These are phyloP conservation scores for Stichopus chloronotus DNA, from an alignment of 35 echinoderm and acorn worm species.

Conservation along the genomic window DNA sequence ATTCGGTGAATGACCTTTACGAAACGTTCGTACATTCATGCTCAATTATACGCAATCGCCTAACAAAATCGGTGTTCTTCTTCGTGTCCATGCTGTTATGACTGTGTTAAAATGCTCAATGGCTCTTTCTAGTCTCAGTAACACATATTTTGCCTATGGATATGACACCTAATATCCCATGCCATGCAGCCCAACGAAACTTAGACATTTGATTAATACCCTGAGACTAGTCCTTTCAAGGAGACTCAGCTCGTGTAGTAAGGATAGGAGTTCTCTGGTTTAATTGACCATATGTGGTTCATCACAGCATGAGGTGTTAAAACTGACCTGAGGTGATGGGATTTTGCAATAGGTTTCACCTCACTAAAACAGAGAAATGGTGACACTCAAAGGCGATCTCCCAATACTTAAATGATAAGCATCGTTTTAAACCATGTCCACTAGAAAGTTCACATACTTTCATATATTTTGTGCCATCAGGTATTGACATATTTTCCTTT, in stretches of 20 bases:
- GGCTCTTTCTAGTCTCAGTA: neutral
- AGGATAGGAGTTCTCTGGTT: too few species aligned
- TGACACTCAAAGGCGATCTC: neutral
- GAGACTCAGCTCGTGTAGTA: too few species aligned
- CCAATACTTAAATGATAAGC: constrained; percentile 49
- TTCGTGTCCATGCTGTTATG: neutral
- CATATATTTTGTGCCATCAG: constrained; percentile 53
- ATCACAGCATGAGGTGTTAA: too few species aligned
- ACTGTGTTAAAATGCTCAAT: neutral
- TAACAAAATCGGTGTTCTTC: neutral
- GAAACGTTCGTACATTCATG: neutral
- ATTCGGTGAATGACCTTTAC: constrained; percentile 20
- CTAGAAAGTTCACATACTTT: constrained; percentile 30
- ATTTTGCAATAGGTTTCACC: too few species aligned
- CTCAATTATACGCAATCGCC: constrained; percentile 19
- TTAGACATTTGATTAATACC: too few species aligned
- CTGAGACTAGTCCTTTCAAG: too few species aligned
- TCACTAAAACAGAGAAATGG: too few species aligned
- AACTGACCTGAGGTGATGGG: too few species aligned
- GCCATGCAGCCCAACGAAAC: too few species aligned
- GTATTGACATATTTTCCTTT: constrained; percentile 52
- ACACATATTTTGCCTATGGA: too few species aligned
- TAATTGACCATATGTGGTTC: too few species aligned
- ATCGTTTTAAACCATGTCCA: constrained; percentile 10
- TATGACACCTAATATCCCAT: too few species aligned